These are phyloP conservation scores for Syrrhaptes paradoxus DNA, from an alignment of 2,113 vertebrate genomes.

Conservation along the genomic window DNA sequence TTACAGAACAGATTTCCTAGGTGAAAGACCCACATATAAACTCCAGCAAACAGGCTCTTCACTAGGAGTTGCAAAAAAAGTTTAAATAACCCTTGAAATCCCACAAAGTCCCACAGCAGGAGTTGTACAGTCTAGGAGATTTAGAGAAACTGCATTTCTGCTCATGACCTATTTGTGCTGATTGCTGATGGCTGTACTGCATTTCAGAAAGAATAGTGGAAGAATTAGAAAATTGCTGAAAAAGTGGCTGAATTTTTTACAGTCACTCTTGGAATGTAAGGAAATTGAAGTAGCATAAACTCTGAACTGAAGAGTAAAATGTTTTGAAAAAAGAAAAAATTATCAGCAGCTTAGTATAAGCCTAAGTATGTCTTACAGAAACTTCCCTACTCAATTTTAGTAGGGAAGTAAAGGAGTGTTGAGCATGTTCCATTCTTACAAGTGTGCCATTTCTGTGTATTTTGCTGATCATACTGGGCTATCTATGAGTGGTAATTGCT, in stretches of 20 bases:
- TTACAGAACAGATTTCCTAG: background rate
- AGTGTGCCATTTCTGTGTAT: background rate
- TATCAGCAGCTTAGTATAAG: background rate
- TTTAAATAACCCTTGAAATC: background rate
- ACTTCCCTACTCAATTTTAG: background rate
- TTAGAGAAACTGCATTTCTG: background rate
- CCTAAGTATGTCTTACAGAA: background rate
- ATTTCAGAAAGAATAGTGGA: background rate
- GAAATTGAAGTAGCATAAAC: background rate
- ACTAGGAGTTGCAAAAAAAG: background rate
- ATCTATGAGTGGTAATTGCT: background rate
- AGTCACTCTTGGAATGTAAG: background rate
- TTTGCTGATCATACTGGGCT: background rate
- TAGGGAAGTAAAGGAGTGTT: background rate
- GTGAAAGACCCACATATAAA: background rate
- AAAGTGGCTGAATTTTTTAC: background rate
- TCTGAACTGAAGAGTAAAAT: background rate
- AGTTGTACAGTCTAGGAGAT: background rate
- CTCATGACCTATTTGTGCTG: background rate
- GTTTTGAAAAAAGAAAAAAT: background rate
- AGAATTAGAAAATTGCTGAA: background rate
- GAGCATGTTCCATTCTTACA: background rate
- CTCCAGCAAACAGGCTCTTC: background rate
- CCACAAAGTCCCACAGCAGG: background rate
- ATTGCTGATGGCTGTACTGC: background rate